A percentile compares a stretch with the other conserved stretches of the same genome.
Conservation (phyloP, 2,797 vertebrate genomes). For the Micrastur ruficollis region DNA sequence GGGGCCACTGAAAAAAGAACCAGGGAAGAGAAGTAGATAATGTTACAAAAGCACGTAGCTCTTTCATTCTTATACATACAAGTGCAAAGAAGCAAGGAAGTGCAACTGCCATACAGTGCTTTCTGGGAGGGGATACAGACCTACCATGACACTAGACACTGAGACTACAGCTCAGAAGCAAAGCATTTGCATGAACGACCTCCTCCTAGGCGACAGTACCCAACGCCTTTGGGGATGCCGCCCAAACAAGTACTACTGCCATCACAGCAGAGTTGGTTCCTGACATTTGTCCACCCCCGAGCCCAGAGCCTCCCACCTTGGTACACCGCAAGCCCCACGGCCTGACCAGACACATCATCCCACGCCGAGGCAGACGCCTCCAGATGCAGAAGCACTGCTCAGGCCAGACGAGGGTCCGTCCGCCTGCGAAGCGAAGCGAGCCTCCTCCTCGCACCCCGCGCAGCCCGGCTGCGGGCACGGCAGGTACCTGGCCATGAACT, state of each 20-base stretch:
- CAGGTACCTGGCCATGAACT: slow-evolving; percentile 93
- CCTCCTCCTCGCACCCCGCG: background rate
- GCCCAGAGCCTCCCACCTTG: background rate
- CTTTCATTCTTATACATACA: background rate
- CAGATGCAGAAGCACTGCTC: rapidly evolving
- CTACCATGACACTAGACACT: rapidly evolving
- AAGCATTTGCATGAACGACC: background rate
- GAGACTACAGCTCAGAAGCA: background rate
- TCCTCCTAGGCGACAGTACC: rapidly evolving
- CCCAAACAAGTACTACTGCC: background rate
- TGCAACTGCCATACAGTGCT: background rate
- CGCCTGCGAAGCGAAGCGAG: rapidly evolving
- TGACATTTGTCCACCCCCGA: rapidly evolving
- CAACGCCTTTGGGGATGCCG: too few species aligned
- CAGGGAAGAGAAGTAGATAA: background rate
- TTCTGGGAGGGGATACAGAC: too few species aligned
- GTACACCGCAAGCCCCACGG: background rate
- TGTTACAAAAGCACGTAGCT: background rate
- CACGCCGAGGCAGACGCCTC: rapidly evolving
- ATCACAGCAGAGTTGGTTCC: background rate
- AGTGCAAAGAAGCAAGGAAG: background rate
- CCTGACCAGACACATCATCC: rapidly evolving
- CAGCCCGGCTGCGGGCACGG: background rate
- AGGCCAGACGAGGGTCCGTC: background rate
- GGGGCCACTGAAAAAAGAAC: slow-evolving; percentile 80